These are phyloP conservation scores for Drymonia ruficornis DNA, from an alignment of 2,888 invertebrate species.

Conservation along the genomic window DNA sequence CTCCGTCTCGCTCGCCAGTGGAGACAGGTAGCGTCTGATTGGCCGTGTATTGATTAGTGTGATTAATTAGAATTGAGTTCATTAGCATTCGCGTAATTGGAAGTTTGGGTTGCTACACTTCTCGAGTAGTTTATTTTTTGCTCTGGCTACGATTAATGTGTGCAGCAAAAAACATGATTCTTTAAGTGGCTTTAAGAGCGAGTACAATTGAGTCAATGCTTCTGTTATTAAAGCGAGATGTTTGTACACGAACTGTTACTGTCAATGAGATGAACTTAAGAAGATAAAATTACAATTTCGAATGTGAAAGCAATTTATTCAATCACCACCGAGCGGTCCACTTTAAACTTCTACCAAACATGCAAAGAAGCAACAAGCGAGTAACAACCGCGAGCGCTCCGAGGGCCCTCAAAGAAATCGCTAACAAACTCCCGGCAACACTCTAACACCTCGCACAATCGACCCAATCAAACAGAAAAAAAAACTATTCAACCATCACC, in stretches of 20 bases:
- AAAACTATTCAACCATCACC: slow-evolving; percentile 67
- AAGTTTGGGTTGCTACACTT: slow-evolving; percentile 36
- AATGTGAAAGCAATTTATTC: neutral
- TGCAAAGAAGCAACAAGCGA: slow-evolving; percentile 42
- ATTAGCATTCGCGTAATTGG: slow-evolving; percentile 59
- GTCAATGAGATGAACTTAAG: neutral
- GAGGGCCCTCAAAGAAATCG: slow-evolving; percentile 55
- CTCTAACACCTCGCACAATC: slow-evolving; percentile 74
- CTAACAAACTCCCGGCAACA: slow-evolving; percentile 55
- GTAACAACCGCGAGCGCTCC: slow-evolving; percentile 16
- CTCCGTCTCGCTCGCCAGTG: slow-evolving; percentile 40
- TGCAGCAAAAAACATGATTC: slow-evolving; percentile 30
- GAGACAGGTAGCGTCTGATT: slow-evolving; percentile 59
- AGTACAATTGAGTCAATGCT: neutral
- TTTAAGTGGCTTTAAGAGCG: slow-evolving; percentile 17
- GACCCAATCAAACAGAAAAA: slow-evolving; percentile 77
- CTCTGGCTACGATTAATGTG: slow-evolving; percentile 17
- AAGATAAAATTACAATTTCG: neutral
- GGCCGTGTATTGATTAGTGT: slow-evolving; percentile 71
- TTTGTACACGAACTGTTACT: neutral
- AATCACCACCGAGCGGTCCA: neutral
- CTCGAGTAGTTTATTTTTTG: slow-evolving; percentile 30
- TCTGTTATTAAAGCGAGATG: slow-evolving; percentile 2
- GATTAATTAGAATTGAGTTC: slow-evolving; percentile 63
- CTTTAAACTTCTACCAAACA: slow-evolving; percentile 3